Percentiles rank a stretch among this genome's conserved stretches.
Conservation (phyloP, 2,797 vertebrate genomes). For the Pelochelys cantorii region DNA sequence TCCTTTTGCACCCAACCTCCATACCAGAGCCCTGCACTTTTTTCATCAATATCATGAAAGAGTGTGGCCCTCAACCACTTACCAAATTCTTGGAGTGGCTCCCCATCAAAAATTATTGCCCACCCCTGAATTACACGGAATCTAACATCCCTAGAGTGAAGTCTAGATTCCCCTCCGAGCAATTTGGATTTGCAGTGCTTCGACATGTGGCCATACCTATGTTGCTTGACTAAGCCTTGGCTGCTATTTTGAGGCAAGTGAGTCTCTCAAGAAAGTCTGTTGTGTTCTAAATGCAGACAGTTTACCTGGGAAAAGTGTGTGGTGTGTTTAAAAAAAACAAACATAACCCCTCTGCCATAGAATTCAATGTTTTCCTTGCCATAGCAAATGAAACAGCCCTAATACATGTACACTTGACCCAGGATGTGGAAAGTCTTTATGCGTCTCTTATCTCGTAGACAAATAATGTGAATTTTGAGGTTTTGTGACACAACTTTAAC, state of each 20-base stretch:
- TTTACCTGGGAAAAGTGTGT: background rate
- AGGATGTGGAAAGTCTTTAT: background rate
- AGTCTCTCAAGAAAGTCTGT: background rate
- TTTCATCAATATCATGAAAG: too few species aligned
- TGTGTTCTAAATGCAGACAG: slow-evolving; percentile 8
- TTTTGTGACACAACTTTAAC: background rate
- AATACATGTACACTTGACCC: background rate
- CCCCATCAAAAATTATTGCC: too few species aligned
- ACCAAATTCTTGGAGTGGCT: too few species aligned
- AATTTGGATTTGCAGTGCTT: fast-evolving
- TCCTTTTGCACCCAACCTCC: too few species aligned
- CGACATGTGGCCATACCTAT: background rate
- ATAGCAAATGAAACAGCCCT: slow-evolving; percentile 10
- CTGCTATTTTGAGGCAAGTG: background rate
- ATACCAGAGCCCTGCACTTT: too few species aligned
- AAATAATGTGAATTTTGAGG: background rate
- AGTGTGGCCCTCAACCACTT: too few species aligned
- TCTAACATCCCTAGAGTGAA: fast-evolving
- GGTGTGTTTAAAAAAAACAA: background rate
- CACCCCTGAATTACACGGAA: too few species aligned
- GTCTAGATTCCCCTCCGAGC: background rate
- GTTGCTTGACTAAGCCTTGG: background rate
- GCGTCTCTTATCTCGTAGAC: background rate
- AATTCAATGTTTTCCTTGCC: background rate
- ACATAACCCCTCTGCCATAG: background rate